These are phyloP conservation scores for Chymomyza procnemis DNA, from an alignment of 2,888 invertebrate species.

Conservation along the genomic window DNA sequence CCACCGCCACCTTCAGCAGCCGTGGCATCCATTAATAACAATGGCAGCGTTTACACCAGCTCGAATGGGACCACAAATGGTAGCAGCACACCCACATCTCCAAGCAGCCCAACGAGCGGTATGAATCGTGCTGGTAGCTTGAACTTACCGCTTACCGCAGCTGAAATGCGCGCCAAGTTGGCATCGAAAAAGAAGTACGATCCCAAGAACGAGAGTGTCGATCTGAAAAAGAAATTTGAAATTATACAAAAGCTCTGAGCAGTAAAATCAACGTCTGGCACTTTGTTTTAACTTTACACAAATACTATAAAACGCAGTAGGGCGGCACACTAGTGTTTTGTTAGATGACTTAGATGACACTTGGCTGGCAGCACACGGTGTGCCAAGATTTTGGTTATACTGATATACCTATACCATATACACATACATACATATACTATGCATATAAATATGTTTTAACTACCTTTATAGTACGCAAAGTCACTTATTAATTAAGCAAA, in stretches of 20 bases:
- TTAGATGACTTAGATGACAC: neutral
- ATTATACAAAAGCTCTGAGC: conserved; percentile 93
- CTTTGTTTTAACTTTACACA: conserved; percentile 55
- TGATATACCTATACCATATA: neutral
- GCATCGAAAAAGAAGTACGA: conserved; percentile 92
- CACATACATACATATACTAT: conserved; percentile 10
- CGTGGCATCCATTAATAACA: conserved; percentile 52
- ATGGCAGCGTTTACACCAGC: conserved; percentile 49
- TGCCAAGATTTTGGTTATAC: neutral
- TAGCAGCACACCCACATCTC: conserved; percentile 27
- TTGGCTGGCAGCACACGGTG: neutral
- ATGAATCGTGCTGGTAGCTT: conserved; percentile 78
- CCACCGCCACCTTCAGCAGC: conserved; percentile 47
- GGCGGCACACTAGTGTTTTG: too few relatives aligned
- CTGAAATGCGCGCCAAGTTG: conserved; percentile 91
- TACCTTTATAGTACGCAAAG: conserved; percentile 67
- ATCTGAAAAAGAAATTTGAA: conserved; percentile 94
- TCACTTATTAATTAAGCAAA: conserved; percentile 71
- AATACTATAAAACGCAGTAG: conserved; percentile 13
- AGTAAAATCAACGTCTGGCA: conserved; percentile 18
- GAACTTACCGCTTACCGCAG: conserved; percentile 94
- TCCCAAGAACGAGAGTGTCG: conserved; percentile 93
- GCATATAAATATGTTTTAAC: conserved; percentile 37
- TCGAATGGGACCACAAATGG: conserved; percentile 26
- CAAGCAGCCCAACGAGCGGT: conserved; percentile 6